A percentile compares a stretch with the other conserved stretches of the same genome.
Evolutionary conservation across 2,888 invertebrate genomes (phyloP).

Genomic region (Hedya salicella): DNA sequence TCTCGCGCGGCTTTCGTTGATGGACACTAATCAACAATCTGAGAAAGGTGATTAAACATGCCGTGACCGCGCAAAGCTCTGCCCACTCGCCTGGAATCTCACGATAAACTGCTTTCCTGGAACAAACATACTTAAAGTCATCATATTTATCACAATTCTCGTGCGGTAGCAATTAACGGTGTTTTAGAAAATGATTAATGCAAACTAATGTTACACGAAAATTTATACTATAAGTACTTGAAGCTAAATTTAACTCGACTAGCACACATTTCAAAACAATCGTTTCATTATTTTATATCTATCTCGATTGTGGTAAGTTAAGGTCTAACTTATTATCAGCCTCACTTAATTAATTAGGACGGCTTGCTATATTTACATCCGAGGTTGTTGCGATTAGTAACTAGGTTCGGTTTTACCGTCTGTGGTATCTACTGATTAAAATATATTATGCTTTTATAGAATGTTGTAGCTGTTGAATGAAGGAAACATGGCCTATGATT

Average conservation of each 20-base stretch:
- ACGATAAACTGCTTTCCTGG: not conserved
- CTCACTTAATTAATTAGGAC: constrained; percentile 22
- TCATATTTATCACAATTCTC: not conserved
- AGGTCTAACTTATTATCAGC: constrained; percentile 22
- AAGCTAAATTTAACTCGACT: constrained; percentile 18
- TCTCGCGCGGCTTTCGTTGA: constrained; percentile 55
- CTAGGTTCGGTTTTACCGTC: not conserved
- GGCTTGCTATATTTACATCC: constrained; percentile 11
- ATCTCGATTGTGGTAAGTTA: constrained; percentile 15
- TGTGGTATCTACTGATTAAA: not conserved
- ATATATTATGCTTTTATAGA: not conserved
- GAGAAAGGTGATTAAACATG: constrained; percentile 17
- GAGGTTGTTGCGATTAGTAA: not conserved
- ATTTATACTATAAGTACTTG: not conserved
- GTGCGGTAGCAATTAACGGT: not conserved
- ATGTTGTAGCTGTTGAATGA: not conserved
- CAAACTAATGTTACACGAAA: not conserved
- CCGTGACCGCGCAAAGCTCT: not conserved
- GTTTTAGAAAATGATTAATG: not conserved
- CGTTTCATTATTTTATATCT: not conserved
- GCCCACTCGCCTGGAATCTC: not conserved
- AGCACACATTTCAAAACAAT: not conserved
- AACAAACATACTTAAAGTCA: not conserved
- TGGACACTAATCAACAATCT: constrained; percentile 58
- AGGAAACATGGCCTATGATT: constrained; percentile 1